Base-by-base conservation (phyloP, 23 tunicate species). In the Diplosoma virens region DNA sequence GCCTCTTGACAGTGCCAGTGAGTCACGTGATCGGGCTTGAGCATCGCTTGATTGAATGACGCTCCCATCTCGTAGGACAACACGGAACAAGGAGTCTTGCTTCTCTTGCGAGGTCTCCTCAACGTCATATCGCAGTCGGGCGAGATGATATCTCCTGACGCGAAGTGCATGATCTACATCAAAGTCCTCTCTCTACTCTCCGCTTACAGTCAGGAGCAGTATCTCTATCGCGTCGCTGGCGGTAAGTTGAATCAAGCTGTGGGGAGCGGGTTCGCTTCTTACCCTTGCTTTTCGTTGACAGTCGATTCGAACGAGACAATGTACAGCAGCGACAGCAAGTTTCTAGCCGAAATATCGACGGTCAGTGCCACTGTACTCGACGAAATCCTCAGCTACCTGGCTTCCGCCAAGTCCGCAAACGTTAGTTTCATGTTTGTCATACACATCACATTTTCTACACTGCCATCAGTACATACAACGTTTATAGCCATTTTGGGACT, bases 291-390 rank as follows among this genome's bases (percentile, higher is more conserved):
- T 56, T 16, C 20, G 64, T 56, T 47, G 14, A 61, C 83, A 71
- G 97, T 90, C 25, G 97, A 90, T 41, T 90, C 97, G 14, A 90
- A 90, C 50, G 97, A 90, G 41, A 65, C 81, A 32, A 47, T 90
- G 58, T 90, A 90, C 97, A 90, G 89, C 79, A 84, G 83, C 30
- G 89, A 90, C 61, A 60, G 77, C 5, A 84, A 79, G 67, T 90
- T 90, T 67, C 60, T 82, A 14, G 75, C 70, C 20, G 89, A 90
- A 61, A 66, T 90, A 1, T 32, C 30, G 32, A 47, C 23, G 0
- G 72, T 90, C 7, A 66, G 85, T 25, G 46, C 46, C 0, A 84
- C 89, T 4, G 59, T 90, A 25, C 68, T 90, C 56, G 77, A 84
- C 33, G 81, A 84, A 35, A 74, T 90, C 17, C 56, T 90, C 21